These are phyloP conservation scores for Phylloscopus collybita DNA, from an alignment of 2,797 vertebrate genomes.

Conservation along the genomic window DNA sequence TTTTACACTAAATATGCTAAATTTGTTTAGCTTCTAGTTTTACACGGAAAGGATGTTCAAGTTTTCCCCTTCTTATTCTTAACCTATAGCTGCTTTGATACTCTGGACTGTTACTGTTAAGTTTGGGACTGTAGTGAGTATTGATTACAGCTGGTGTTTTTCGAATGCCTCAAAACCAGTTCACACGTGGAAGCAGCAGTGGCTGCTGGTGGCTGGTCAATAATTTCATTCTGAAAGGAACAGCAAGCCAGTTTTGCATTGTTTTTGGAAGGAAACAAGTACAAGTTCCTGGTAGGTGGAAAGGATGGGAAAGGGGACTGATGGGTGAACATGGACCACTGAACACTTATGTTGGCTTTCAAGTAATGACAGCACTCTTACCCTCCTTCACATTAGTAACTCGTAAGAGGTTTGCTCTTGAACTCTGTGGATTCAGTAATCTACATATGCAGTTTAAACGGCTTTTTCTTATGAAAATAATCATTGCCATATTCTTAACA, in stretches of 20 bases:
- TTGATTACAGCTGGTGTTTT: background rate
- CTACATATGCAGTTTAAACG: background rate
- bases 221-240: background rate
- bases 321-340: background rate
- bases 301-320: background rate
- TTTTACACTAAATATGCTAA: background rate
- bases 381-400: background rate
- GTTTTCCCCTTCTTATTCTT: background rate
- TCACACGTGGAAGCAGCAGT: background rate
- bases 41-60: background rate
- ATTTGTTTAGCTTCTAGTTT: background rate
- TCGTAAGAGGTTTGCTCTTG: background rate
- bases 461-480: background rate
- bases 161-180: background rate
- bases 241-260: background rate
- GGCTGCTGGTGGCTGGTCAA: background rate
- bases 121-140: background rate
- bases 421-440: background rate
- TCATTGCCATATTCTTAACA: background rate
- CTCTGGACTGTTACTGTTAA: background rate
- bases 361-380: background rate
- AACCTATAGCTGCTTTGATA: background rate
- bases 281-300: background rate
- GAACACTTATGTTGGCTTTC: background rate
- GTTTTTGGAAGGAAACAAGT: background rate